These are phyloP conservation scores for Drosophila repletoides DNA, from an alignment of 1,140 invertebrate genomes.

Conservation along the genomic window DNA sequence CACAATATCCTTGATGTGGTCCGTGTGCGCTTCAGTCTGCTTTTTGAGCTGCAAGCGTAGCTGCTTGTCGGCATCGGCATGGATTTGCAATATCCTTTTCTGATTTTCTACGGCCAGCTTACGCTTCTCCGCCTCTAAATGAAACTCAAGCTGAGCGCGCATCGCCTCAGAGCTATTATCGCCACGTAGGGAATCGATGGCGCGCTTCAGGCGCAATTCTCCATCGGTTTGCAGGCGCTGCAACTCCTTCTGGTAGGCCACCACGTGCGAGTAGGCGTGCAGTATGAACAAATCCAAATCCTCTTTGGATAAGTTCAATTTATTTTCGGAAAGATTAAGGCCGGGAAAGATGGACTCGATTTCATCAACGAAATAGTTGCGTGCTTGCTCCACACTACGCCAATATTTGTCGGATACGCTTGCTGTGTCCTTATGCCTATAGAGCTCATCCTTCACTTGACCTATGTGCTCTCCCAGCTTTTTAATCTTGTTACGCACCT, in stretches of 20 bases:
- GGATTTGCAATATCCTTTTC: constrained; percentile 84
- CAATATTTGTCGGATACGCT: constrained; percentile 88
- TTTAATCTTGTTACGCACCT: constrained; percentile 84
- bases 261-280: constrained; percentile 86
- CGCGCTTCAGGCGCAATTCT: constrained; percentile 85
- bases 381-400: constrained; percentile 87
- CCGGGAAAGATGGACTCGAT: constrained; percentile 88
- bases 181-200: constrained; percentile 84
- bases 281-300: constrained; percentile 88
- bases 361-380: constrained; percentile 88
- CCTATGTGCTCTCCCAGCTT: constrained; percentile 86
- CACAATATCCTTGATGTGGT: constrained; percentile 91
- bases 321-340: constrained; percentile 86
- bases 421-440: constrained; percentile 83
- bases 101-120: constrained; percentile 84
- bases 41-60: constrained; percentile 89
- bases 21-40: constrained; percentile 91
- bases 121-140: constrained; percentile 84
- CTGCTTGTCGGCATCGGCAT: constrained; percentile 88
- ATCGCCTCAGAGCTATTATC: constrained; percentile 80
- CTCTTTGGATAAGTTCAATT: constrained; percentile 85
- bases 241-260: constrained; percentile 88
- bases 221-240: constrained; percentile 86
- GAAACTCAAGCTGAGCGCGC: constrained; percentile 83
- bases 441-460: constrained; percentile 84